phyloP scores from a whole-genome alignment of 2,888 invertebrate species.

The Amorpha juglandis region DNA sequence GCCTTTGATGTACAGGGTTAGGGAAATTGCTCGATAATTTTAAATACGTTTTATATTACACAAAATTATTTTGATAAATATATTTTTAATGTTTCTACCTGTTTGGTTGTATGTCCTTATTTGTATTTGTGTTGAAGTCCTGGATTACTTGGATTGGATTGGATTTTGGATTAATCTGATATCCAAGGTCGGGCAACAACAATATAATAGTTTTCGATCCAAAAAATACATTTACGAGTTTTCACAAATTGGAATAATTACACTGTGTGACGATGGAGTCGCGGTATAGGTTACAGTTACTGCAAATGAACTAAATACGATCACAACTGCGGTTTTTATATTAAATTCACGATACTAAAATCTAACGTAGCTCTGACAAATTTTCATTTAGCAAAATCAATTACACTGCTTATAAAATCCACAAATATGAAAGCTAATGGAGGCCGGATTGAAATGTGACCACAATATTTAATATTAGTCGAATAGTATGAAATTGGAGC shows the following conservation, averaged over 20 bases:
- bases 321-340: no score
- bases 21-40: background rate
- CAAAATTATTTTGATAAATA: background rate
- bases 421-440: background rate
- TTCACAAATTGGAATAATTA: no score
- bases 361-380: background rate
- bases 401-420: background rate
- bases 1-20: background rate
- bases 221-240: no score
- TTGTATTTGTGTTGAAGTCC: background rate
- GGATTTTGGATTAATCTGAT: no score
- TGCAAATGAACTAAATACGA: no score
- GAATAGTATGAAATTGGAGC: constrained; percentile 37
- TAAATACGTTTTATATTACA: background rate
- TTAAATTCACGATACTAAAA: no score
- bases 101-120: background rate
- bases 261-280: no score
- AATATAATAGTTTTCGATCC: no score
- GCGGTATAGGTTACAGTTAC: no score
- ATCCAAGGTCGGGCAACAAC: no score
- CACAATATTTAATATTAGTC: constrained; percentile 38
- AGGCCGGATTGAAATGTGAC: constrained; percentile 30
- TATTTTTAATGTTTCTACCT: background rate
- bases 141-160: no score
- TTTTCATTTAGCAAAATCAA: background rate